A percentile compares a stretch with the other conserved stretches of the same genome.
These are phyloP conservation scores for Synanthedon tipuliformis DNA, from an alignment of 2,888 invertebrate species.

Conservation along the genomic window DNA sequence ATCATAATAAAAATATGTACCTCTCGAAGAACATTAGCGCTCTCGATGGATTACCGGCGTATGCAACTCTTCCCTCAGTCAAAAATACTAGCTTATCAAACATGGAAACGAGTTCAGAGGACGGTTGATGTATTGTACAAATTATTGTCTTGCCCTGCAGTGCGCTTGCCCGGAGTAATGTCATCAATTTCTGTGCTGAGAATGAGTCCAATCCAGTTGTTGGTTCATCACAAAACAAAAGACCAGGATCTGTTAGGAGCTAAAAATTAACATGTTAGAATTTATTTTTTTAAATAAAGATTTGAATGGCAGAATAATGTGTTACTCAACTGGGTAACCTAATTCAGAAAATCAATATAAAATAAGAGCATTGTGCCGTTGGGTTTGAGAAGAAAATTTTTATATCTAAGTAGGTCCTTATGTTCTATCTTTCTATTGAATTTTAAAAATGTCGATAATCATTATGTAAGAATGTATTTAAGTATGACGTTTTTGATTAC, in stretches of 20 bases:
- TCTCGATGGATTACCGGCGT: constrained; percentile 76
- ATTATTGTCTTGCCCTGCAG: constrained; percentile 86
- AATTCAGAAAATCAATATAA: no score
- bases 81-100: constrained; percentile 83
- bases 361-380: no score
- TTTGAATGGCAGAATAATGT: no score
- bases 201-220: constrained; percentile 94
- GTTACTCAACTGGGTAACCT: no score
- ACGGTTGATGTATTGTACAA: constrained; percentile 95
- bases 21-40: constrained; percentile 69
- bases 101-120: constrained; percentile 85
- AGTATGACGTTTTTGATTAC: constrained; percentile 45
- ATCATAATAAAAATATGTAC: constrained; percentile 32
- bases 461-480: no score
- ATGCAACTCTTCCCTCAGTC: constrained; percentile 89
- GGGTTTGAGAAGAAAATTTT: no score
- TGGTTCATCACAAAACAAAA: constrained; percentile 96
- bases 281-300: no score
- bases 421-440: no score
- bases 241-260: constrained; percentile 89
- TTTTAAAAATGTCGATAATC: no score
- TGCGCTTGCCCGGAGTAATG: constrained; percentile 76
- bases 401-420: no score
- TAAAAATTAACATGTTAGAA: constrained; percentile 21
- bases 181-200: constrained; percentile 87